Percentiles rank a stretch among this genome's conserved stretches.
phyloP scores from a whole-genome alignment of 2,113 vertebrate species.

The Cettia cetti region DNA sequence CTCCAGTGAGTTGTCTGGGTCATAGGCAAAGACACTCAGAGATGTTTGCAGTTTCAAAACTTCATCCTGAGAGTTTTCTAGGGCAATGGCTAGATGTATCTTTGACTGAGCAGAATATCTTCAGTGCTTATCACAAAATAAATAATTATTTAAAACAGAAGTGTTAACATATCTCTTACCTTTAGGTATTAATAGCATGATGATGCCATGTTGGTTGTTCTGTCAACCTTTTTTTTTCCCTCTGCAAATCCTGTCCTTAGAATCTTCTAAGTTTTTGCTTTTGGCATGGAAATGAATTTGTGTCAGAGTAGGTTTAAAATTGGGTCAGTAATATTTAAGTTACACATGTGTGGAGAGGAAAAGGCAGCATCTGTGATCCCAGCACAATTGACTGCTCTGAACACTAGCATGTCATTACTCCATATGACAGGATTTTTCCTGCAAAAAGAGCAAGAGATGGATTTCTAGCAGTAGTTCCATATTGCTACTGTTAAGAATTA shows the following conservation, averaged over 20 bases:
- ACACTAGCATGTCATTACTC: neutral
- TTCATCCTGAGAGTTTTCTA: neutral
- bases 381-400: neutral
- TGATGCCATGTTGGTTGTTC: neutral
- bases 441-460: neutral
- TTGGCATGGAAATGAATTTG: constrained; percentile 1
- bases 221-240: neutral
- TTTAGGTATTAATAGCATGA: neutral
- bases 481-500: neutral
- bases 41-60: neutral
- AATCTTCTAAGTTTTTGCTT: neutral
- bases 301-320: constrained; percentile 28
- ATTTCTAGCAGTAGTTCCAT: neutral
- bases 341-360: neutral
- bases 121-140: neutral
- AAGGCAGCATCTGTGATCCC: neutral
- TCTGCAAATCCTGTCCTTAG: neutral
- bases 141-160: neutral
- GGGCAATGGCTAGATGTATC: neutral
- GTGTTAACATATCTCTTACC: neutral
- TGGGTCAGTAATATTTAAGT: constrained; percentile 27
- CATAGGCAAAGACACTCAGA: neutral
- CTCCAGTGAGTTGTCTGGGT: neutral
- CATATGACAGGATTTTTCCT: neutral
- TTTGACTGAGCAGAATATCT: neutral